Base-by-base conservation (phyloP, 2,797 vertebrate genomes). In the Pelobates cultripes region DNA sequence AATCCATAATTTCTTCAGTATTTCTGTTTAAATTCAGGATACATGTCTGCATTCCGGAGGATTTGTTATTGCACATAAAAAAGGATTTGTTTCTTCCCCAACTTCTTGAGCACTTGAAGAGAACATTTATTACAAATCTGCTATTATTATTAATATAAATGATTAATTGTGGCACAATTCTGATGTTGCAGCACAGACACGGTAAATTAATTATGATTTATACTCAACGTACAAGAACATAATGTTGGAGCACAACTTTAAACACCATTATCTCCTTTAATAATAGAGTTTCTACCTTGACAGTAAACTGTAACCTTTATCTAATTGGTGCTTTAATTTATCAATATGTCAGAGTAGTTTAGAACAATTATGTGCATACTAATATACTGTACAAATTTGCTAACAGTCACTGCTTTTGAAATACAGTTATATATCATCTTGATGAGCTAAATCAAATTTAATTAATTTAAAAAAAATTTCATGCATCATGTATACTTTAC, bases 221-320 rank as follows among this genome's bases (percentile, higher is more conserved):
- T 61, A 14, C 67, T 40, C 63, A 51, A 67, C 51, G 70, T 53
- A 51, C 44, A 71, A 43, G 45, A 51, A 71, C 70, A 71, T 53
- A 71, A 71, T 71, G 44, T 71, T 13, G 28, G 63, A 86, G 84
- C 76, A 73, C 69, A 63, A 41, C n/a, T 40, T 61, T 60, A 70
- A 64, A 73, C 4, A 74, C 55, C 28, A 15, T 53, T 81, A 83
- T 86, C 83, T 75, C 43, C 4, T 44, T 71, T 71, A 75, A 66
- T 85, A 85, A 80, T 42, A 64, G 77, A 72, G 77, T 42, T 70
- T 75, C 44, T 60, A 41, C 28, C 77, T 4, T 71, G 81, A 70
- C 75, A 71, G 81, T 86, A 90, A 83, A 77, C 75, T 68, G 81
- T 86, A 90, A 87, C 81, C 86, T 88, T 88, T 85, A 78, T 80